Base-by-base conservation (phyloP, 2,888 invertebrate species). In the Noctua comes region DNA sequence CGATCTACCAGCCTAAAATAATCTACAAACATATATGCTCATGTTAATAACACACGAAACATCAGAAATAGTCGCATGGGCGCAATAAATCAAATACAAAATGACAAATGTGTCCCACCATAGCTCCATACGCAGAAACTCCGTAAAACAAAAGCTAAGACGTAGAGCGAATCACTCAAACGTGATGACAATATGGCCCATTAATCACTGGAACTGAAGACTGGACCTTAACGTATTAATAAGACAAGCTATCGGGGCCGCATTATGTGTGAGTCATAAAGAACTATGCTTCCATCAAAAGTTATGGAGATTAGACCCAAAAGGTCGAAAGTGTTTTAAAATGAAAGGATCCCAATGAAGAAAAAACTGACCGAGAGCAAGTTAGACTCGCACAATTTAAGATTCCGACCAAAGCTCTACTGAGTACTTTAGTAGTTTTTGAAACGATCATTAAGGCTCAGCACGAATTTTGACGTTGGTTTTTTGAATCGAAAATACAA, bases 161-260 rank as follows among this genome's bases (percentile, higher is more conserved):
- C 68, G 66, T 54, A 66, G 87, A 88, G 82, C 73, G 69, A 80
- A 83, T 88, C 89, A 83, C 83, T 85, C 89, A 80, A 68, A 80
- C 68, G 68, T 57, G 77, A 80, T 86, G 84, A 83, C 84, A 79
- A 83, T 74, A 68, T 62, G 13, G 18, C 72, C 69, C 85, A 77
- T 88, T 88, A 88, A 88, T 88, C 87, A 88, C 68, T 68, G 59
- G 48, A 11, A 43, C 48, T 51, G 48, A 64, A 18, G 1, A 36
- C 18, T 48, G 31, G 7, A 13, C 31, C 27, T 16, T 36, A 8
- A 43, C n/a, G 86, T 86, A 83, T 73, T 27, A 31, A 86, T 71
- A 24, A 62, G 57, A 75, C 43, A 31, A 85, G 27, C 69, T 82
- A n/a, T 68, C 7, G 31, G 31, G 31, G 40, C 7, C 36, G 40